Conservation (phyloP, 1,140 invertebrate species). For the Agrypnia vestita region DNA sequence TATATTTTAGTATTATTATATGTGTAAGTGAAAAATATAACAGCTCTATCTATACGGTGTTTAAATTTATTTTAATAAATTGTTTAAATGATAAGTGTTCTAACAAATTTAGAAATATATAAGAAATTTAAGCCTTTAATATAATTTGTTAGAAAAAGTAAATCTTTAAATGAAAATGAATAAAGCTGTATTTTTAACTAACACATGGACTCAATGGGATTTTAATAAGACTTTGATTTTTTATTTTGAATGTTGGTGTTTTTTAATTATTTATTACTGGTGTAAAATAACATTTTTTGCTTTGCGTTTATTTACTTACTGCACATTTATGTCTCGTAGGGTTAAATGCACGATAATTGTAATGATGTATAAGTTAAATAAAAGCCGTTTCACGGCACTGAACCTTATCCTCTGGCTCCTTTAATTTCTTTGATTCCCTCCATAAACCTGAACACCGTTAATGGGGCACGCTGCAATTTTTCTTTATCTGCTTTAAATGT, state of each 20-base stretch:
- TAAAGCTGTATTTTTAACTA: slow-evolving; percentile 38
- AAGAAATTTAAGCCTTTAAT: not conserved
- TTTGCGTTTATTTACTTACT: slow-evolving; percentile 30
- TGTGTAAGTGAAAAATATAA: slow-evolving; percentile 41
- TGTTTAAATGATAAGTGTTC: not conserved
- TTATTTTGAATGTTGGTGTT: slow-evolving; percentile 25
- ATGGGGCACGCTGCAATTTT: too few species aligned
- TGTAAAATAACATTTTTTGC: slow-evolving; percentile 19
- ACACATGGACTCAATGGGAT: slow-evolving; percentile 13
- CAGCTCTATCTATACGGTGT: slow-evolving; percentile 7
- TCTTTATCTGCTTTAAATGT: too few species aligned
- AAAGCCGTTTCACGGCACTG: slow-evolving; percentile 59
- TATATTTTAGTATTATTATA: slow-evolving; percentile 5
- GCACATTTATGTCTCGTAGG: slow-evolving; percentile 30
- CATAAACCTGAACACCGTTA: too few species aligned
- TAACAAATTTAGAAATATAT: slow-evolving; percentile 13
- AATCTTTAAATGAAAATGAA: not conserved
- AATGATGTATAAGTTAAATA: slow-evolving; percentile 54
- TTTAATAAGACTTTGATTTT: not conserved
- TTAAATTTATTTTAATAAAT: not conserved
- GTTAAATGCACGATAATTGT: slow-evolving; percentile 35
- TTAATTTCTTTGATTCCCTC: slow-evolving; percentile 17
- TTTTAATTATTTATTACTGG: slow-evolving; percentile 15
- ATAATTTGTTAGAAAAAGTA: not conserved
- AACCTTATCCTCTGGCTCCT: slow-evolving; percentile 40